Conservation (phyloP, 2,888 invertebrate genomes). For the Ormyrus labotus region DNA sequence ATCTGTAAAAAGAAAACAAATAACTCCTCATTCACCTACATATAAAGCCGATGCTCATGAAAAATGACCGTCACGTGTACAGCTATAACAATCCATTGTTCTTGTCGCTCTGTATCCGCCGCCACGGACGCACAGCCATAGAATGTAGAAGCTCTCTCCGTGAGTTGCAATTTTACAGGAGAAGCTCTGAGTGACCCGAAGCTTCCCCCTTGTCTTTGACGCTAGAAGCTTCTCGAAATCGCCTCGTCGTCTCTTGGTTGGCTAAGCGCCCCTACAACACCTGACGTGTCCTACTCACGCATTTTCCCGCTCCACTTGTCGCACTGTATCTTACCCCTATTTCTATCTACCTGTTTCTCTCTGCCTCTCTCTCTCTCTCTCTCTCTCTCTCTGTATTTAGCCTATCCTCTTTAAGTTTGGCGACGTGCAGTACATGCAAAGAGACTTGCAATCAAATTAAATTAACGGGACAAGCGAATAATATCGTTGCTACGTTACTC, state of each 20-base stretch:
- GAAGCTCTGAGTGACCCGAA: constrained; percentile 1
- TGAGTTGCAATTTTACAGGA: constrained; percentile 32
- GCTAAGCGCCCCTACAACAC: not conserved
- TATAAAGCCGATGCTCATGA: not conserved
- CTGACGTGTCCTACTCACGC: not conserved
- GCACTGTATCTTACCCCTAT: too few relatives aligned
- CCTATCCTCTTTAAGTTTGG: too few relatives aligned
- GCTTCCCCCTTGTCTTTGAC: constrained; percentile 5
- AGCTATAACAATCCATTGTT: constrained; percentile 39
- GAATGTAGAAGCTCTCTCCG: not conserved
- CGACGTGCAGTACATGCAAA: too few relatives aligned
- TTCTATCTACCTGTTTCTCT: too few relatives aligned
- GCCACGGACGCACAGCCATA: not conserved
- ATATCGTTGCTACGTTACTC: too few relatives aligned
- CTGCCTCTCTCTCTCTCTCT: too few relatives aligned
- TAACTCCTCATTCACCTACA: too few relatives aligned
- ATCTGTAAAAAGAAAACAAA: too few relatives aligned
- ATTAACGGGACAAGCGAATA: too few relatives aligned
- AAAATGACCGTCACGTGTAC: constrained; percentile 42
- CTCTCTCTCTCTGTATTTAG: too few relatives aligned
- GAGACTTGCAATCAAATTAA: too few relatives aligned
- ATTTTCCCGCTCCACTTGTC: not conserved
- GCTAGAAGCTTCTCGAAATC: not conserved
- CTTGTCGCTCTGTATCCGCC: not conserved
- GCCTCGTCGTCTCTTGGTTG: not conserved